These are phyloP conservation scores for Pelodytes ibericus DNA, from an alignment of 2,797 vertebrate genomes.

Conservation along the genomic window DNA sequence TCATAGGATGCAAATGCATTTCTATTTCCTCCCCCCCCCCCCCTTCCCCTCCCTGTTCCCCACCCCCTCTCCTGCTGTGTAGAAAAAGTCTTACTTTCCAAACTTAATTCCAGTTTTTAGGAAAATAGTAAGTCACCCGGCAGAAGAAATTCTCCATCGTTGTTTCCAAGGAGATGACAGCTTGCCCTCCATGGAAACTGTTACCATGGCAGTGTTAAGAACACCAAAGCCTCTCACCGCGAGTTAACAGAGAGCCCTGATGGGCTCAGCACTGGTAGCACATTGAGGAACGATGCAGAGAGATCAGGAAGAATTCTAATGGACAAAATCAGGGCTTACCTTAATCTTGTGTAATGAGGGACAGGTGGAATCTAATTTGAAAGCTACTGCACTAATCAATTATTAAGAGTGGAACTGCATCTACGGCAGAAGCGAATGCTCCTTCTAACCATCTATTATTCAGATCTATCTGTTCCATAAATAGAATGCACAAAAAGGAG, in stretches of 20 bases:
- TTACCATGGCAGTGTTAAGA: constrained; percentile 58
- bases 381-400: not conserved
- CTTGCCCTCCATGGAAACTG: constrained; percentile 58
- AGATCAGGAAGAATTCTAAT: constrained; percentile 33
- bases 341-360: constrained; percentile 33
- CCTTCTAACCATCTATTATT: too few relatives aligned
- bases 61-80: not conserved
- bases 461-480: too few relatives aligned
- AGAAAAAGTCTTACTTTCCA: not conserved
- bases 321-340: constrained; percentile 29
- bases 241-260: constrained; percentile 18
- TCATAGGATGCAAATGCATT: not conserved
- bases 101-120: constrained; percentile 3
- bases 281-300: constrained; percentile 15
- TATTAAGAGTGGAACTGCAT: constrained; percentile 6
- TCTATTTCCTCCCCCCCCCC: not conserved
- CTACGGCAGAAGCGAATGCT: too few relatives aligned
- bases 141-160: constrained; percentile 18
- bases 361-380: constrained; percentile 16
- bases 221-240: constrained; percentile 38
- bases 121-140: constrained; percentile 2
- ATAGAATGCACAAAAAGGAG: too few relatives aligned
- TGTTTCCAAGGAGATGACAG: constrained; percentile 57
- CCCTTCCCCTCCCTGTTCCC: not conserved
- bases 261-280: constrained; percentile 18